Conservation (phyloP, 2,797 vertebrate genomes). For the Nasua narica region DNA sequence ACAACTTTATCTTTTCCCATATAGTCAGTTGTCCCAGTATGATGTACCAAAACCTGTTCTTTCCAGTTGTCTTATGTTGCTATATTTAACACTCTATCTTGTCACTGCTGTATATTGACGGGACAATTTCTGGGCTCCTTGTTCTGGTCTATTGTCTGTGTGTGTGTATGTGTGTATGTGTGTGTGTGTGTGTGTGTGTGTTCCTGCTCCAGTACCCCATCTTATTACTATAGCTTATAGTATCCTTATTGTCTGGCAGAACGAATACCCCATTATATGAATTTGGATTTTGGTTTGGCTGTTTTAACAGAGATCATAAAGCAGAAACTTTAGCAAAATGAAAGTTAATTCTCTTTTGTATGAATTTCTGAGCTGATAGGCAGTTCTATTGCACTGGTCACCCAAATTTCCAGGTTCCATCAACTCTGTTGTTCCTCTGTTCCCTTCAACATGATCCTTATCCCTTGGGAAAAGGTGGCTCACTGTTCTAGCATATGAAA, state of each 20-base stretch:
- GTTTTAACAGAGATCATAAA: neutral
- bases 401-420: neutral
- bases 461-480: neutral
- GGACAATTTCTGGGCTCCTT: neutral
- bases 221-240: neutral
- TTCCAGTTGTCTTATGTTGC: neutral
- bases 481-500: neutral
- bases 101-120: neutral
- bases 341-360: neutral
- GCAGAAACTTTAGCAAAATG: neutral
- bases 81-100: neutral
- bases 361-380: neutral
- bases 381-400: neutral
- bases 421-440: neutral
- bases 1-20: neutral
- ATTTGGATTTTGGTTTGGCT: neutral
- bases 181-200: neutral
- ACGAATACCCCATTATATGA: neutral
- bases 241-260: neutral
- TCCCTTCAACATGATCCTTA: neutral
- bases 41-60: neutral
- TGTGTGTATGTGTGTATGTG: neutral
- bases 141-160: neutral
- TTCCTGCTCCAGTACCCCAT: neutral
- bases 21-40: neutral